phyloP scores from a whole-genome alignment of 2,797 vertebrate species.

The Tragopan temminckii region DNA sequence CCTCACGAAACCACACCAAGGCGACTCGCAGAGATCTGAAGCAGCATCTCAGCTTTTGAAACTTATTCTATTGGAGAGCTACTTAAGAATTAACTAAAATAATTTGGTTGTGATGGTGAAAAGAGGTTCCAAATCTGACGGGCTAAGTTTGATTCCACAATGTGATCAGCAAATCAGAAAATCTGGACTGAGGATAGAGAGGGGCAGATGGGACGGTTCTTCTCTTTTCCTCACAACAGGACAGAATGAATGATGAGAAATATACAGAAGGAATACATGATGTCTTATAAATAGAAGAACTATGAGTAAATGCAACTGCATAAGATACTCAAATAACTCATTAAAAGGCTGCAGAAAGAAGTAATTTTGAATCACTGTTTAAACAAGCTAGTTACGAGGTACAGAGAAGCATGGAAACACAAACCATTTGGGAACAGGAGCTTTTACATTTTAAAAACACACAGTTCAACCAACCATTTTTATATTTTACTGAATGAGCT shows the following conservation, averaged over 20 bases:
- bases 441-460: conserved; percentile 7
- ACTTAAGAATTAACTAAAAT: background rate
- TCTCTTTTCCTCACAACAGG: background rate
- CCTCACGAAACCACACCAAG: accelerated
- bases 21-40: accelerated
- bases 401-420: background rate
- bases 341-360: background rate
- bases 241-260: background rate
- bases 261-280: background rate
- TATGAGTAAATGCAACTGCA: background rate
- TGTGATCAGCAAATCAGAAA: background rate
- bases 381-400: background rate
- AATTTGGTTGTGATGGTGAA: background rate
- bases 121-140: background rate
- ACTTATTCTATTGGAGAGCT: background rate
- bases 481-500: background rate
- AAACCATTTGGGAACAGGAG: conserved; percentile 66
- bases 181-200: background rate
- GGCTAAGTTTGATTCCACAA: background rate
- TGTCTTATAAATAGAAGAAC: background rate
- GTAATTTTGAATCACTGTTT: background rate
- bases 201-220: background rate
- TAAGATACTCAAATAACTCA: background rate
- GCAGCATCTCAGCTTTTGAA: background rate
- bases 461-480: background rate